Evolutionary conservation across 2,113 vertebrate genomes (phyloP), one percentile per base, ranked within the genome.

Genomic region (Balaeniceps rex): DNA sequence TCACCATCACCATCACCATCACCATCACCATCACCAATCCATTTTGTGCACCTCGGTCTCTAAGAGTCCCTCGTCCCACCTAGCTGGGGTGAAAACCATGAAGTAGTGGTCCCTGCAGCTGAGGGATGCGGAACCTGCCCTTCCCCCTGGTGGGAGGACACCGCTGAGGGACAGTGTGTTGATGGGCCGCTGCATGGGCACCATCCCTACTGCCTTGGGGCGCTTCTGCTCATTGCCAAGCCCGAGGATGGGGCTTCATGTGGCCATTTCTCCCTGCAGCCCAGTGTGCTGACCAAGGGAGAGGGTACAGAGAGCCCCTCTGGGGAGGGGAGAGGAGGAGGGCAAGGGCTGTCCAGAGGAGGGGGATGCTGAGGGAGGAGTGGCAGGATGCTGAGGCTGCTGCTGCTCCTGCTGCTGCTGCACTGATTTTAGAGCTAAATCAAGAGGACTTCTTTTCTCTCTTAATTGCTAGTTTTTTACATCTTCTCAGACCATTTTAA

Each of bases 171-270:
- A 61, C 34, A 21, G 23, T 0, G 4, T 21, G 33, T 52, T 44
- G 52, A 12, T 10, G 12, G 18, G 31, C 18, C 8, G 1, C 29
- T 26, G 58, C 3, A 4, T 57, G 77, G 31, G 34, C 51, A 66
- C 44, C 10, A 19, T 24, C 38, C 26, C 33, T 12, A 9, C 52
- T 60, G 61, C 78, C 31, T 24, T 4, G 5, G 36, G 33, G 10
- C 0, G 1, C 31, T n/a, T 36, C 61, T 49, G n/a, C 42, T 68
- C 21, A 2, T 25, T 33, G 42, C 68, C 0, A 3, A 66, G 25
- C 26, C 44, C 1, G 3, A 24, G 38, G 33, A 60, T 6, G 31
- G 26, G 26, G 33, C 36, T 66, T 47, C 19, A 7, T 2, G 10
- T 17, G n/a, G 84, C 6, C 3, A 10, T 36, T 51, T 60, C 38